Conservation (phyloP, 2,888 invertebrate species). For the Blastobasis lacticolella region DNA sequence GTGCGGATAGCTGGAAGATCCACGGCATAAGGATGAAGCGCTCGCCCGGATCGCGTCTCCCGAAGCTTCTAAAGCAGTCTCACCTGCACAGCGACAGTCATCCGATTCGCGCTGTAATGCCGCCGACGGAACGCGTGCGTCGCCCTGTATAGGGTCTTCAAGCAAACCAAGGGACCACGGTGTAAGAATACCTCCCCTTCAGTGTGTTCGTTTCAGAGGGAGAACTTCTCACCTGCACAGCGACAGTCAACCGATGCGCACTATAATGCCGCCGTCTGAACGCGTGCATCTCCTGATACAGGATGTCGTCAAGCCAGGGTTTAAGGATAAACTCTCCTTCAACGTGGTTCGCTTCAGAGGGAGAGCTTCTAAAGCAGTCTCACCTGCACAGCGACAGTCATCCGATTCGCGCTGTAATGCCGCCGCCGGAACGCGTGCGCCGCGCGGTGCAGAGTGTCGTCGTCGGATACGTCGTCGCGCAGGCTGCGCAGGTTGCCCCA, state of each 20-base stretch:
- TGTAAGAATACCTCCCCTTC: too few species aligned
- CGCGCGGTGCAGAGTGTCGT: constrained; percentile 76
- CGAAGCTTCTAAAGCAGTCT: background rate
- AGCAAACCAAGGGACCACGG: too few species aligned
- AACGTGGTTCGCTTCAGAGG: background rate
- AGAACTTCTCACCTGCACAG: background rate
- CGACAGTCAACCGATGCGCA: background rate
- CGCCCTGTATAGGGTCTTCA: too few species aligned
- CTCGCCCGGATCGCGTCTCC: background rate
- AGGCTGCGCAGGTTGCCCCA: constrained; percentile 90
- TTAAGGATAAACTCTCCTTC: too few species aligned
- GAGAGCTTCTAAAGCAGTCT: background rate
- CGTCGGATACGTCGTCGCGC: constrained; percentile 78
- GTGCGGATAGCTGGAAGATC: too few species aligned
- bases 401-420: constrained; percentile 90
- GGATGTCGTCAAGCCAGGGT: background rate
- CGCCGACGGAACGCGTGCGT: too few species aligned
- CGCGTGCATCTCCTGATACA: background rate
- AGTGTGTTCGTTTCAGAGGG: too few species aligned
- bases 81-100: too few species aligned
- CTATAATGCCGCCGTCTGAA: background rate
- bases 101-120: too few species aligned
- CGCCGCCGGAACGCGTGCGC: constrained; percentile 83
- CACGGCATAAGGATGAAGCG: too few species aligned
- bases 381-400: constrained; percentile 90